phyloP scores from a whole-genome alignment of 1,140 invertebrate genomes.

The Drosophila bifasciata region DNA sequence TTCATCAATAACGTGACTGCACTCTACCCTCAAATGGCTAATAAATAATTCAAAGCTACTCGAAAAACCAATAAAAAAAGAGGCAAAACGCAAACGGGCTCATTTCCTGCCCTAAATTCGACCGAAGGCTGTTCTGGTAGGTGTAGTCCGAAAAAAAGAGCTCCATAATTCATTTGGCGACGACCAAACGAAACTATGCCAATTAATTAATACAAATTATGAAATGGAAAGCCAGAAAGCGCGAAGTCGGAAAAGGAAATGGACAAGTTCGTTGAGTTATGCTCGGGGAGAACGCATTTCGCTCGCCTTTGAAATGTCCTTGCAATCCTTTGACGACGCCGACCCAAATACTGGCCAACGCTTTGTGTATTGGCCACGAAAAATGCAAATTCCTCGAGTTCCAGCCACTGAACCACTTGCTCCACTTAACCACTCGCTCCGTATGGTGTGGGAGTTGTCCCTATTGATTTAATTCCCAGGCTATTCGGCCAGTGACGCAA shows the following conservation, averaged over 20 bases:
- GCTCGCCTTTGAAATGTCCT: conserved; percentile 70
- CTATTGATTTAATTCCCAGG: conserved; percentile 75
- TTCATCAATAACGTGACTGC: conserved; percentile 50
- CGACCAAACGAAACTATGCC: conserved; percentile 21
- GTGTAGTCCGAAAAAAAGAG: conserved; percentile 32
- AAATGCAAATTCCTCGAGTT: conserved; percentile 64
- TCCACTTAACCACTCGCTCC: conserved; percentile 48
- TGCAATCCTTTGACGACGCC: conserved; percentile 51
- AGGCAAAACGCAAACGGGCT: conserved; percentile 16
- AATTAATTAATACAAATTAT: conserved; percentile 78
- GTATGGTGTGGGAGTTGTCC: conserved; percentile 75
- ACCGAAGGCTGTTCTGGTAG: conserved; percentile 42
- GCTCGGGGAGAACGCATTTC: conserved; percentile 40
- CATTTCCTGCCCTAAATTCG: conserved; percentile 35
- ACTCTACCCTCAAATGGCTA: conserved; percentile 34
- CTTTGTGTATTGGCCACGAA: conserved; percentile 33
- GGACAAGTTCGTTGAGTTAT: conserved; percentile 59
- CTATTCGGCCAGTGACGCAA: conserved; percentile 68
- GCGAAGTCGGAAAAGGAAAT: conserved; percentile 42
- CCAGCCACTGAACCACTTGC: conserved; percentile 29
- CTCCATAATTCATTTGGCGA: conserved; percentile 58
- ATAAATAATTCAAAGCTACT: conserved; percentile 48
- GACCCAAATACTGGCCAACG: conserved; percentile 61
- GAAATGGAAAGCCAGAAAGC: conserved; percentile 39
- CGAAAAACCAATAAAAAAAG: conserved; percentile 40